Percentiles rank a stretch among this genome's conserved stretches.
Evolutionary conservation across 2,797 vertebrate species (phyloP).

Genomic region (Peromyscus nudipes): DNA sequence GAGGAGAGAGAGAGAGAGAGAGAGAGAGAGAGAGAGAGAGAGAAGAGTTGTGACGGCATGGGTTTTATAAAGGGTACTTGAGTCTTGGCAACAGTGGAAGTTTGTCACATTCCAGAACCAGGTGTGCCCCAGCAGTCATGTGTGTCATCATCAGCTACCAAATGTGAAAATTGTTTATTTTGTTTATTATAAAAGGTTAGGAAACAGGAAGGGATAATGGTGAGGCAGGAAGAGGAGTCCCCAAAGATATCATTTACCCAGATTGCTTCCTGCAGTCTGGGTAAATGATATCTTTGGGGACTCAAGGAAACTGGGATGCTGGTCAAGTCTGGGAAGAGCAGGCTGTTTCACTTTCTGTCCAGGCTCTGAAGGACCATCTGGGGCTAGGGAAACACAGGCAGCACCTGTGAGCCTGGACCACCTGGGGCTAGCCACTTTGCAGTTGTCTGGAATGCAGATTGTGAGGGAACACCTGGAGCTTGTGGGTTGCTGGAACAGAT

Average conservation of each 20-base stretch:
- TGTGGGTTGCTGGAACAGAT: background rate
- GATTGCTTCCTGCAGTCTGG: background rate
- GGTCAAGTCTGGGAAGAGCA: background rate
- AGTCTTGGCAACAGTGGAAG: background rate
- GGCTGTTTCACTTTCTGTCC: background rate
- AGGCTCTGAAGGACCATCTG: background rate
- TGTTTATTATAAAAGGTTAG: background rate
- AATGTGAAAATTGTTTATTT: background rate
- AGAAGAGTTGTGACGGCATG: background rate
- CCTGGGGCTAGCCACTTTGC: background rate
- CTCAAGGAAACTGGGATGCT: background rate
- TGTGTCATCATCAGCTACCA: too few species aligned
- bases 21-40: background rate
- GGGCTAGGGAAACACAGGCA: background rate
- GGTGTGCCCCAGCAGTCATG: too few species aligned
- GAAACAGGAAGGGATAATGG: background rate
- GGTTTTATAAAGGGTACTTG: background rate
- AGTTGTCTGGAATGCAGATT: background rate
- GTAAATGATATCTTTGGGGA: background rate
- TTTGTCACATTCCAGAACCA: background rate
- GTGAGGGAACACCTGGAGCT: background rate
- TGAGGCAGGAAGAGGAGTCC: background rate
- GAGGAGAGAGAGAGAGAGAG: too few species aligned
- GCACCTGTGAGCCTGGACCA: background rate
- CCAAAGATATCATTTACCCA: too few species aligned